phyloP scores from a whole-genome alignment of 2,113 vertebrate genomes.

The Sinocyclocheilus grahami region DNA sequence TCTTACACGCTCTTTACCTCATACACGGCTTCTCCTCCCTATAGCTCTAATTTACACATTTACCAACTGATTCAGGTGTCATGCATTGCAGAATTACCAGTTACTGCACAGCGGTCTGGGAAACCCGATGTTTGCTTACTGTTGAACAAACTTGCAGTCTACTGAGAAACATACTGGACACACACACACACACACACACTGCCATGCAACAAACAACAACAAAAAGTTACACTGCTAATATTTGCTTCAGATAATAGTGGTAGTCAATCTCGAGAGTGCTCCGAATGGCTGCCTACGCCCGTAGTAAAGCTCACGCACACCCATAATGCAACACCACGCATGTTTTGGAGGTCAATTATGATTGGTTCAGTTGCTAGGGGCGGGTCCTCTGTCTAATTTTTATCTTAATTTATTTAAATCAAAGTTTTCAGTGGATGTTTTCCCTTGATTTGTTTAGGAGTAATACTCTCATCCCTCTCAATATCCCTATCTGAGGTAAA shows the following conservation, averaged over 20 bases:
- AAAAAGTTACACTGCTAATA: conserved; percentile 28
- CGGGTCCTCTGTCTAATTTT: conserved; percentile 72
- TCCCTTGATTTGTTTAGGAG: neutral
- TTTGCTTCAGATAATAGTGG: conserved; percentile 35
- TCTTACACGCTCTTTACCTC: conserved; percentile 40
- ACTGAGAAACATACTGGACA: neutral
- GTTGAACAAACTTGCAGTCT: neutral
- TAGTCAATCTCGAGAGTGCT: conserved; percentile 39
- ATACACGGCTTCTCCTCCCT: conserved; percentile 20
- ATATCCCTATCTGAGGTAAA: neutral
- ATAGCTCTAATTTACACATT: conserved; percentile 22
- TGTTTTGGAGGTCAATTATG: conserved; percentile 58
- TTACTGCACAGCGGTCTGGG: neutral
- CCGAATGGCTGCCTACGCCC: neutral
- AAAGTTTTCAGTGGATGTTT: conserved; percentile 25
- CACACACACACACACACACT: conserved; percentile 10
- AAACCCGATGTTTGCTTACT: conserved; percentile 5
- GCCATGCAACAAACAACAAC: neutral
- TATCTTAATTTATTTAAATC: conserved; percentile 52
- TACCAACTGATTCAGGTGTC: conserved; percentile 21
- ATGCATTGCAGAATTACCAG: neutral
- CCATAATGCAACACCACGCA: neutral
- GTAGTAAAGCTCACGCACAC: neutral
- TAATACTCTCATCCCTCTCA: neutral
- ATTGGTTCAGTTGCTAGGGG: conserved; percentile 68